Base-by-base conservation (phyloP, 1,140 invertebrate species). In the Batillaria attramentaria region DNA sequence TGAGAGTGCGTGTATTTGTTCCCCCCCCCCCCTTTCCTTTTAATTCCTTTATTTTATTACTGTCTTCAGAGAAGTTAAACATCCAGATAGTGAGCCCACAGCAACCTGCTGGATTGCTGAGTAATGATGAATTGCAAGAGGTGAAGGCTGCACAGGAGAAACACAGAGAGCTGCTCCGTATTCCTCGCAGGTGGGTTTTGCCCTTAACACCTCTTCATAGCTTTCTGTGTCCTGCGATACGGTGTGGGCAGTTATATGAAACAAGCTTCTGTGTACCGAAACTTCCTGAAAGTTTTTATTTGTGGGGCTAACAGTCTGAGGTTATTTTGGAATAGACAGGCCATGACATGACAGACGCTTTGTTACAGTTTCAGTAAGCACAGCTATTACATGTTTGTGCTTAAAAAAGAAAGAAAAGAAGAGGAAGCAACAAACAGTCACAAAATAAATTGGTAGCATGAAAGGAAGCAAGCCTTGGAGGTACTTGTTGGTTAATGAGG, bases 11-110 rank as follows among this genome's bases (percentile, higher is more conserved):
- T 70, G n/a, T 78, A 0, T 69, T 31, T 74, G n/a, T n/a, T n/a
- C n/a, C n/a, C n/a, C n/a, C n/a, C n/a, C n/a, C n/a, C n/a, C n/a
- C n/a, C n/a, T n/a, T n/a, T n/a, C n/a, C n/a, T 54, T 60, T 43
- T 24, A 31, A n/a, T 39, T 70, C n/a, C 3, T 3, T 18, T 31
- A 2, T 46, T 42, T 13, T 46, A 42, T 1, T 0, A 35, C 80
- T 83, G 65, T 93, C 95, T 87, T 94, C 95, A 31, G 97, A 98
- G 88, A 97, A 97, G 87, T 88, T 97, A 2, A 97, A 98, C 89
- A 93, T 97, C 2, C 95, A 94, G 86, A 95, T 96, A 90, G 92
- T 95, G 3, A 94, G 94, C 86, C 92, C 94, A 0, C 92, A 92
- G 60, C 91, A 91, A 77, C 91, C 92, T 41, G 91, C 93, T 65